phyloP scores from a whole-genome alignment of 2,888 invertebrate genomes.

The Drosophila rellima region DNA sequence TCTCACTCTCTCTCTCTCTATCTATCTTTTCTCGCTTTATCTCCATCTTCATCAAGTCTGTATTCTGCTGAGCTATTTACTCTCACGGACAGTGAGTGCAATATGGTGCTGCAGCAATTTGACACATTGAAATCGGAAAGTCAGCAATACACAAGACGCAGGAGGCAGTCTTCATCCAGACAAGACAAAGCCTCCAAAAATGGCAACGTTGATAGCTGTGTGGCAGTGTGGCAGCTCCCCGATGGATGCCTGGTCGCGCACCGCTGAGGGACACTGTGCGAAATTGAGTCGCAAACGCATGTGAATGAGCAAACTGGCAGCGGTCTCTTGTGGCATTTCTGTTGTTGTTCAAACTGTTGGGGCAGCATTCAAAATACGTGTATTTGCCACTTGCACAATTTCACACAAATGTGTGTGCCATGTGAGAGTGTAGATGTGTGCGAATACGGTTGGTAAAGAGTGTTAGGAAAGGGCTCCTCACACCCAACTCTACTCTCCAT shows the following conservation, averaged over 20 bases:
- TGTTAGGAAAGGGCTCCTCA: conserved; percentile 9
- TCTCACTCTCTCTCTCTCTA: not conserved
- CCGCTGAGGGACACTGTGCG: conserved; percentile 43
- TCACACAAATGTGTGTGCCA: not conserved
- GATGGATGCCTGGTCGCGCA: conserved; percentile 13
- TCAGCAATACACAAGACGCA: conserved; percentile 66
- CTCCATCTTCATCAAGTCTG: conserved; percentile 23
- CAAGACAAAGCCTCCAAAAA: conserved; percentile 48
- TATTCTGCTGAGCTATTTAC: conserved; percentile 40
- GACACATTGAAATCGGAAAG: conserved; percentile 73
- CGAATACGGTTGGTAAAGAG: conserved; percentile 15
- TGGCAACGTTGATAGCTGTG: conserved; percentile 24
- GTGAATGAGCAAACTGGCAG: conserved; percentile 27
- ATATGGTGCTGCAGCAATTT: conserved; percentile 74
- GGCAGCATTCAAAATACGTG: conserved; percentile 52
- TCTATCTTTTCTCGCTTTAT: not conserved
- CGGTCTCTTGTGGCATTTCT: conserved; percentile 15
- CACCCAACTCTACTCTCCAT: conserved; percentile 58
- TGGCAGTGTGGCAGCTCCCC: conserved; percentile 9
- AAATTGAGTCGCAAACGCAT: conserved; percentile 61
- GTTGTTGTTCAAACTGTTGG: conserved; percentile 5
- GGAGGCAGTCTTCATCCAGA: conserved; percentile 27
- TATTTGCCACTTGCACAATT: conserved; percentile 50
- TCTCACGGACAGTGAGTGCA: conserved; percentile 53
- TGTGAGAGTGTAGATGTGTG: not conserved